Base-by-base conservation (phyloP, 1,140 invertebrate species). In the Penaeus vannamei region DNA sequence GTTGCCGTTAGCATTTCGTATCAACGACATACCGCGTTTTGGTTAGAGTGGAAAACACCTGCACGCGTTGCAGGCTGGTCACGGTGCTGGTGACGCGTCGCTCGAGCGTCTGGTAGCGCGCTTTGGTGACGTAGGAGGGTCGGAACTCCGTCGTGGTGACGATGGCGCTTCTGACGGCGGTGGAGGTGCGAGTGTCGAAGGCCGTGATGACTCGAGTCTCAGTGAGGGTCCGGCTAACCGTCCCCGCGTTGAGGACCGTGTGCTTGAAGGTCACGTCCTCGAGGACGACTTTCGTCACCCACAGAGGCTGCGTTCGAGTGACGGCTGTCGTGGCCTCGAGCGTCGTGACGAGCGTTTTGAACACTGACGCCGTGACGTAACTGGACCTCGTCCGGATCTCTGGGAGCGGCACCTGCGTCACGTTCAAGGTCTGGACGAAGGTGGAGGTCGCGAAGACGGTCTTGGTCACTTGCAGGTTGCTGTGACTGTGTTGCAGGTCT, bases 261-360 rank as follows among this genome's bases (percentile, higher is more conserved):
- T 87, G 86, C 14, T 77, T 87, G 14, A 87, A 53, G 79, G 86
- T 87, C 42, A 69, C 29, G 26, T 82, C 79, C 23, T 81, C 22
- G 62, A 82, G 62, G n/a, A 10, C 77, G 26, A 87, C 60, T 0
- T 79, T 26, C 0, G 42, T 59, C 22, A 53, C 79, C 42, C 72
- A 19, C 62, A 87, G 1, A 7, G 22, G 62, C 3, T 32, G 81
- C 5, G 62, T 87, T 42, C 66, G 32, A 4, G 79, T 87, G 12
- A 46, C 62, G 26, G 81, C 64, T 14, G 29, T 14, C 22, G 86
- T 87, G 8, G 79, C 86, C n/a, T 82, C 17, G 4, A 46, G 29
- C 29, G 86, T 87, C 42, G 42, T 19, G n/a, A 72, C 81, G 36
- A 26, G 8, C 2, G 86, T 80, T 19, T 64, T 1, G 32, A 60